Conservation (phyloP, 2,888 invertebrate genomes). For the Apotomis betuletana region DNA sequence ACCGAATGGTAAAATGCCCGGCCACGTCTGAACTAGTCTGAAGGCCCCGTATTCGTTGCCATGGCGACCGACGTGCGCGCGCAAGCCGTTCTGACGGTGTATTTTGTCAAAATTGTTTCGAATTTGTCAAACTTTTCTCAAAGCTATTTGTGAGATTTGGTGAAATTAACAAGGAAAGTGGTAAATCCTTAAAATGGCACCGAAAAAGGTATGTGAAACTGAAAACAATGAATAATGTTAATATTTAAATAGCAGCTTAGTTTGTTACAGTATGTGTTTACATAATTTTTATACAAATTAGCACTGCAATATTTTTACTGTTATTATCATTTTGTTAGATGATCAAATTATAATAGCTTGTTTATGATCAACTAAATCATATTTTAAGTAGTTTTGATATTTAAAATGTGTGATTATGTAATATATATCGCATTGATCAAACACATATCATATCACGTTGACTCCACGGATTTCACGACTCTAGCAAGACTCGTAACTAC, state of each 20-base stretch:
- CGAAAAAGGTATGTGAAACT: constrained; percentile 70
- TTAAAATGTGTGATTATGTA: constrained; percentile 25
- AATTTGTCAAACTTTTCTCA: constrained; percentile 62
- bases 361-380: neutral
- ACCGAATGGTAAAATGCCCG: constrained; percentile 15
- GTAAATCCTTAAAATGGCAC: constrained; percentile 61
- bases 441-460: constrained; percentile 39
- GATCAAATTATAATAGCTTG: neutral
- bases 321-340: neutral
- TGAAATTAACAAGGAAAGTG: constrained; percentile 28
- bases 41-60: constrained; percentile 57
- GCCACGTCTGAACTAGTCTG: constrained; percentile 49
- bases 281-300: neutral
- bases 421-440: constrained; percentile 39
- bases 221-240: neutral
- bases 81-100: constrained; percentile 54
- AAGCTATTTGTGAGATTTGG: constrained; percentile 45
- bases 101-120: constrained; percentile 63
- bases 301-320: neutral
- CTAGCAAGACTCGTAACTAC: constrained; percentile 2
- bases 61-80: constrained; percentile 74
- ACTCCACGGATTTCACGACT: constrained; percentile 27
- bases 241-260: neutral
- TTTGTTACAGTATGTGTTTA: neutral
- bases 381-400: constrained; percentile 5